Base-by-base conservation (phyloP, 1,140 invertebrate genomes). In the Galendromus occidentalis region DNA sequence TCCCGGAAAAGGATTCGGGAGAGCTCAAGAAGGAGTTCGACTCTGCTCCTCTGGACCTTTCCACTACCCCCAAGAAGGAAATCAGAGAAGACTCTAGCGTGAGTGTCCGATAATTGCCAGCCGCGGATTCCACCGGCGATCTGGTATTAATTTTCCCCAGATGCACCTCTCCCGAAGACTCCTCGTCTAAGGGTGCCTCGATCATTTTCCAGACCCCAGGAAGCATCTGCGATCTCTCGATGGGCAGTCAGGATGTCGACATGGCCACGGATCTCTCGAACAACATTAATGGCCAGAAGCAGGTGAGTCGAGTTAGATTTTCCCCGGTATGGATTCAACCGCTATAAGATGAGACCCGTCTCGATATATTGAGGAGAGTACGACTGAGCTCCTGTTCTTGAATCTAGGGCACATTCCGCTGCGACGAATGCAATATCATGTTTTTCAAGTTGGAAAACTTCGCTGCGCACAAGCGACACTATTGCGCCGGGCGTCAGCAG, bases 361-460 rank as follows among this genome's bases (percentile, higher is more conserved):
- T n/a, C n/a, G n/a, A n/a, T n/a, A n/a, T n/a, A n/a, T n/a, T n/a
- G n/a, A n/a, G n/a, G n/a, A n/a, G n/a, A n/a, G n/a, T n/a, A n/a
- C n/a, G n/a, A n/a, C n/a, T n/a, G n/a, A n/a, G n/a, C n/a, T n/a
- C 33, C 33, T 39, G 9, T 9, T 9, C 9, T 39, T 9, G 33
- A 39, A 6, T 39, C 9, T 39, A 39, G 33, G 33, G 33, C 4
- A 39, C 33, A 6, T 39, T 39, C 33, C 33, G 33, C 9, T 96
- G 91, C 76, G 85, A 88, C 71, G 91, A 95, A 71, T 96, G 91
- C 77, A 94, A 94, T 73, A 97, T 97, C 65, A 90, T 93, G 0
- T 97, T 97, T 72, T 95, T 89, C 76, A 90, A 91, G 69, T 86
- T 90, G 70, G 92, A 97, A 73, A 96, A 93, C 72, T 95, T 90